Percentiles rank a stretch among this genome's conserved stretches.
Evolutionary conservation across 2,113 vertebrate genomes (phyloP).

Genomic region (Gymnarchus niloticus): DNA sequence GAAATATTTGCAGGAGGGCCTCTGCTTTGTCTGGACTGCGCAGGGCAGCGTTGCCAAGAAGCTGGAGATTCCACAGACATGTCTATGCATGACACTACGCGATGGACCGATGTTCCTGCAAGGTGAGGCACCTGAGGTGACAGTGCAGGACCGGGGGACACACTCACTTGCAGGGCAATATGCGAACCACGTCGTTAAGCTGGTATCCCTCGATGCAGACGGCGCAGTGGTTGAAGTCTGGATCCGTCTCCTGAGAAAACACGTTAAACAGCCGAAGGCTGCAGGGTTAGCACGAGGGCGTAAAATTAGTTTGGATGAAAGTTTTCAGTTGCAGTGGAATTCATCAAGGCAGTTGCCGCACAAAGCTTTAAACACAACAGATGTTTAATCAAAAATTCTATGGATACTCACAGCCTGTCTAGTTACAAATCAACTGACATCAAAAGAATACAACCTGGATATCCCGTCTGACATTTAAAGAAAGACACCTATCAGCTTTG

Average conservation of each 20-base stretch:
- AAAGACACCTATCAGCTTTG: not conserved
- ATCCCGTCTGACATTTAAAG: not conserved
- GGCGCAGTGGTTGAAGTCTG: constrained; percentile 96
- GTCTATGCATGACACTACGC: not conserved
- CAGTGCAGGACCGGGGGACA: not conserved
- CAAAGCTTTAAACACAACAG: not conserved
- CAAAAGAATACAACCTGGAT: too few relatives aligned
- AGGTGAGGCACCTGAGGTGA: not conserved
- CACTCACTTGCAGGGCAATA: constrained; percentile 97
- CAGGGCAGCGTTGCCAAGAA: not conserved
- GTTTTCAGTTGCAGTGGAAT: not conserved
- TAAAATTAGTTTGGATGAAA: not conserved
- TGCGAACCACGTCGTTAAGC: constrained; percentile 90
- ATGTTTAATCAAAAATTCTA: not conserved
- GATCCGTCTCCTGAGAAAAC: constrained; percentile 81
- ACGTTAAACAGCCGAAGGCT: constrained; percentile 33
- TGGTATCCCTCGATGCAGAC: constrained; percentile 98
- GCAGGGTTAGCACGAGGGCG: not conserved
- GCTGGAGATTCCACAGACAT: not conserved
- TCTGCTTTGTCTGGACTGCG: not conserved
- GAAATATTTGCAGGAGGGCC: not conserved
- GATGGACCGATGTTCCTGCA: not conserved
- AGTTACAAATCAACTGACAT: not conserved
- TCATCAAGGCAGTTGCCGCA: not conserved
- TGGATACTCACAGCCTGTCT: not conserved